These are phyloP conservation scores for Luscinia megarhynchos DNA, from an alignment of 2,797 vertebrate species.

Conservation along the genomic window DNA sequence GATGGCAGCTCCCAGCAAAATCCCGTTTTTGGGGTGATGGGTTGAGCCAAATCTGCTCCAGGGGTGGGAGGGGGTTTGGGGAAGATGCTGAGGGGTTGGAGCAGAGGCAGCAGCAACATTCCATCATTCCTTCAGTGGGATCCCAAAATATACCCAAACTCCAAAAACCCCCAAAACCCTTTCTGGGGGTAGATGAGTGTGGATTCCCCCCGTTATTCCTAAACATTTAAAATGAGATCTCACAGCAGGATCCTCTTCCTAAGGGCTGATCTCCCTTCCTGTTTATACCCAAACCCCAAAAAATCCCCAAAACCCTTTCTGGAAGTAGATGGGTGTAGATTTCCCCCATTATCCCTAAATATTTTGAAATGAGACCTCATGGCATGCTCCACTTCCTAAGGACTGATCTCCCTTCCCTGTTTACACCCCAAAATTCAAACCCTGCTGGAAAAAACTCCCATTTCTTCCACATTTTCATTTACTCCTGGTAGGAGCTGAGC, in stretches of 20 bases:
- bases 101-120: neutral
- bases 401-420: too few species aligned
- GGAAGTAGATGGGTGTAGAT: neutral
- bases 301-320: neutral
- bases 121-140: neutral
- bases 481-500: neutral
- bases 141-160: too few species aligned
- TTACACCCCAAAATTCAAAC: neutral
- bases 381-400: neutral
- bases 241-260: fast-evolving
- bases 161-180: neutral
- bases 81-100: neutral
- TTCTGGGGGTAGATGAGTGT: neutral
- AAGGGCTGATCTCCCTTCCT: neutral
- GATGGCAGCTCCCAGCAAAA: neutral
- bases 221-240: neutral
- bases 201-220: neutral
- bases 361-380: neutral
- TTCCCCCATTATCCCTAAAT: neutral
- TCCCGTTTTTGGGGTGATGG: fast-evolving
- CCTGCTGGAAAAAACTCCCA: fast-evolving
- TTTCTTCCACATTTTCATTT: fast-evolving
- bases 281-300: neutral
- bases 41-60: fast-evolving
- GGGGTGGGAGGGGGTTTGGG: neutral